Percentiles rank a stretch among this genome's conserved stretches.
phyloP scores from a whole-genome alignment of 2,888 invertebrate genomes.

The Amiota mariae region DNA sequence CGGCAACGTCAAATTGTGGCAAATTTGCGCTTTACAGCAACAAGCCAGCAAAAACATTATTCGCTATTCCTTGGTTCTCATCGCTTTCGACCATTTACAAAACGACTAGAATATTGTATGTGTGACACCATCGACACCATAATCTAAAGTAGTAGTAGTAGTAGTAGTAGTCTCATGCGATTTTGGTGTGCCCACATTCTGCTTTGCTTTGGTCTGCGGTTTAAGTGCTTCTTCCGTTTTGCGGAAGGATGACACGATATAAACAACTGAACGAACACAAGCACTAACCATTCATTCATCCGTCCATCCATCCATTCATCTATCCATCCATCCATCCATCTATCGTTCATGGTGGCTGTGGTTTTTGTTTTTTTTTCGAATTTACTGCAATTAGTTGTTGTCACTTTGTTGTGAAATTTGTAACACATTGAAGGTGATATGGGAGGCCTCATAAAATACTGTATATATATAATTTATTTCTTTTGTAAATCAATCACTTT shows the following conservation, averaged over 20 bases:
- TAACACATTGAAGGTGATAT: not conserved
- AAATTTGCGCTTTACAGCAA: not conserved
- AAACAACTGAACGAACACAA: too few species aligned
- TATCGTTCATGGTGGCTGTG: too few species aligned
- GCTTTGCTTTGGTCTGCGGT: constrained; percentile 6
- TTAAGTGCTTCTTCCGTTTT: constrained; percentile 9
- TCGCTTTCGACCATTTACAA: not conserved
- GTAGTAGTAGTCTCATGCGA: too few species aligned
- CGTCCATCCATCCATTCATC: too few species aligned
- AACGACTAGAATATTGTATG: not conserved
- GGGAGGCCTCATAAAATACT: not conserved
- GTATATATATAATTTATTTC: too few species aligned
- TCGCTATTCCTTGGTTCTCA: not conserved
- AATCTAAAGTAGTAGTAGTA: too few species aligned
- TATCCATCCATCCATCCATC: too few species aligned
- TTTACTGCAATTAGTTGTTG: not conserved
- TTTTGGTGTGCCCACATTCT: not conserved
- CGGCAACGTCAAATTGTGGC: not conserved
- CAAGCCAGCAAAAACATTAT: not conserved
- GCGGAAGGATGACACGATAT: not conserved
- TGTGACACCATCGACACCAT: not conserved
- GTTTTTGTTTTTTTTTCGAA: too few species aligned
- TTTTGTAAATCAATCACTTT: too few species aligned
- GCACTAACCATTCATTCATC: too few species aligned
- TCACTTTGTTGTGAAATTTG: not conserved